phyloP scores from a whole-genome alignment of 1,140 invertebrate species.

The Sitophilus oryzae region DNA sequence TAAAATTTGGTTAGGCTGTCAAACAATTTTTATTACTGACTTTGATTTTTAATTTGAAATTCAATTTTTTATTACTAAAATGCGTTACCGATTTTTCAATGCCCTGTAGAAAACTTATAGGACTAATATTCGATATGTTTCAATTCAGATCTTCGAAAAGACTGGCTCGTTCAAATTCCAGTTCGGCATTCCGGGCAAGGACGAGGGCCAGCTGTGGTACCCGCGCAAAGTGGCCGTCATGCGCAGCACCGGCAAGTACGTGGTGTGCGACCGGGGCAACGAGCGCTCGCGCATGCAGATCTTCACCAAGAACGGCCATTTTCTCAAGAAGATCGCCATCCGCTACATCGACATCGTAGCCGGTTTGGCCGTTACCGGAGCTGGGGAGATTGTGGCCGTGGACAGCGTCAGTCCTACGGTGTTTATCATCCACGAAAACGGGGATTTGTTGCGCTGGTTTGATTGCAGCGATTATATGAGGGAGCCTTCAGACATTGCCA shows the following conservation, averaged over 20 bases:
- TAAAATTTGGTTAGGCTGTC: too few relatives aligned
- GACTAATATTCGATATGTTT: slow-evolving; percentile 4
- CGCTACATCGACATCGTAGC: slow-evolving; percentile 97
- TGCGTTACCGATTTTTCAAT: background rate
- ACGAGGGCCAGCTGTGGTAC: slow-evolving; percentile 95
- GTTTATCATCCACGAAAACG: slow-evolving; percentile 87
- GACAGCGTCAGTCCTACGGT: slow-evolving; percentile 95
- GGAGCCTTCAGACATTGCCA: slow-evolving; percentile 94
- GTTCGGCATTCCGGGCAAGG: slow-evolving; percentile 85
- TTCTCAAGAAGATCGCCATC: slow-evolving; percentile 89
- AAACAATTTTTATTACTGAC: too few relatives aligned
- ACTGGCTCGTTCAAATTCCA: slow-evolving; percentile 81
- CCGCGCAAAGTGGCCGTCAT: slow-evolving; percentile 93
- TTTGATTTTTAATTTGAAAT: too few relatives aligned
- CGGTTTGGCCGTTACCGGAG: slow-evolving; percentile 81
- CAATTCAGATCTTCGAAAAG: slow-evolving; percentile 78
- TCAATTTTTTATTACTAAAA: too few relatives aligned
- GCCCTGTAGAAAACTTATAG: background rate
- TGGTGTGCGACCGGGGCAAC: slow-evolving; percentile 93
- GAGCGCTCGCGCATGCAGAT: slow-evolving; percentile 96
- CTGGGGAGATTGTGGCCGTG: slow-evolving; percentile 93
- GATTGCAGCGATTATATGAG: slow-evolving; percentile 96
- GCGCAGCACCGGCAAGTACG: slow-evolving; percentile 79
- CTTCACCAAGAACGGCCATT: slow-evolving; percentile 81
- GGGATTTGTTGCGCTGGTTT: slow-evolving; percentile 89